Conservation (phyloP, 1,140 invertebrate genomes). For the Leptonema lineaticorne region DNA sequence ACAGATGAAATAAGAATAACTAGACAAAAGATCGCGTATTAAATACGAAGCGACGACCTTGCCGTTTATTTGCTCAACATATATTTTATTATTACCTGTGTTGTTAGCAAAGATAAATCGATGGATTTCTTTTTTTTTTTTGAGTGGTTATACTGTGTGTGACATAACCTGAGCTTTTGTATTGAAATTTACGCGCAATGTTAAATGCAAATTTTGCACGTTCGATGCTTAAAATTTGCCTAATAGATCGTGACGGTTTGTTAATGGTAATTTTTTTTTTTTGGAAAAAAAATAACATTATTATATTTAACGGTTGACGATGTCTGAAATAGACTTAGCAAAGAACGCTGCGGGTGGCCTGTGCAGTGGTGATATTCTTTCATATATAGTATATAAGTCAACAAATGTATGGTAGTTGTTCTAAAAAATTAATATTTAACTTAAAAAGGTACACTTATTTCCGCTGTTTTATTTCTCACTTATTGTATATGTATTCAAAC, state of each 20-base stretch:
- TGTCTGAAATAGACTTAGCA: conserved; percentile 8
- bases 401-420: conserved; percentile 25
- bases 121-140: no score
- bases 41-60: background rate
- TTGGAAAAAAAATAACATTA: background rate
- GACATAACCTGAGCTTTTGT: background rate
- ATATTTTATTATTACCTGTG: background rate
- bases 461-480: background rate
- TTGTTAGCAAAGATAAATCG: background rate
- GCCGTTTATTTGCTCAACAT: background rate
- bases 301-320: background rate
- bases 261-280: background rate
- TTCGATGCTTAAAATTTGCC: background rate
- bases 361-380: conserved; percentile 18
- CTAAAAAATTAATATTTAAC: conserved; percentile 21
- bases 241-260: background rate
- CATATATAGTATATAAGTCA: conserved; percentile 21
- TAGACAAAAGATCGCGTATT: background rate
- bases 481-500: no score
- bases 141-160: background rate
- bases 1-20: background rate
- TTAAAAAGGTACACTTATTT: background rate
- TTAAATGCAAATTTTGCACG: background rate
- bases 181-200: background rate
- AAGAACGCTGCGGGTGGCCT: conserved; percentile 22